Conservation (phyloP, 2,888 invertebrate species). For the Temnothorax rugatulus region DNA sequence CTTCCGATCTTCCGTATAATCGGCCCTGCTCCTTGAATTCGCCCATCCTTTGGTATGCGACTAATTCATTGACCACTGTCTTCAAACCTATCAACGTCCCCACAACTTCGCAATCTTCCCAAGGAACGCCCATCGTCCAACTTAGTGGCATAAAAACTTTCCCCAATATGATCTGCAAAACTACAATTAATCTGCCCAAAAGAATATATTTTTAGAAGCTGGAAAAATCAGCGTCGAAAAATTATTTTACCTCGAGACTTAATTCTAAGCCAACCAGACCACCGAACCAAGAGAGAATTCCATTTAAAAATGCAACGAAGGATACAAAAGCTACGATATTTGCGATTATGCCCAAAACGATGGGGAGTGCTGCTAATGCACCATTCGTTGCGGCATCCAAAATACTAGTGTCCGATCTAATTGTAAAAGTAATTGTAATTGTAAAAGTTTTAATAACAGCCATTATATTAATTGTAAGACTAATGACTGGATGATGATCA, state of each 20-base stretch:
- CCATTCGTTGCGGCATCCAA: conserved; percentile 97
- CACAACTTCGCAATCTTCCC: conserved; percentile 92
- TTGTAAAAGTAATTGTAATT: conserved; percentile 81
- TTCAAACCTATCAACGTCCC: conserved; percentile 95
- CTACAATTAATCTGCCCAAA: background rate
- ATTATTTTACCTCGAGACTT: conserved; percentile 86
- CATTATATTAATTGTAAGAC: background rate
- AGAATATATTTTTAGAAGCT: background rate
- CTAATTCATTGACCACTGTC: conserved; percentile 96
- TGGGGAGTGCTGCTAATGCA: conserved; percentile 92
- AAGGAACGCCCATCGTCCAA: conserved; percentile 94
- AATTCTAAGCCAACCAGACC: conserved; percentile 90
- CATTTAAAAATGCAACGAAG: conserved; percentile 94
- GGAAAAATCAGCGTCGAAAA: background rate
- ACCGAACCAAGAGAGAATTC: conserved; percentile 93
- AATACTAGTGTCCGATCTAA: conserved; percentile 93
- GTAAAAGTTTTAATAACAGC: background rate
- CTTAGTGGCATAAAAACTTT: conserved; percentile 97
- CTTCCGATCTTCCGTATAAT: conserved; percentile 90
- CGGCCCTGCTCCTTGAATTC: conserved; percentile 87
- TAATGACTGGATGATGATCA: background rate
- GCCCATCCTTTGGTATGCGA: conserved; percentile 94
- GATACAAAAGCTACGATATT: conserved; percentile 97
- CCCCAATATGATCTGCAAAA: conserved; percentile 91
- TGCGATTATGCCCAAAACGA: conserved; percentile 95